Base-by-base conservation (phyloP, 2,888 invertebrate genomes). In the Hemistola chrysoprasaria region DNA sequence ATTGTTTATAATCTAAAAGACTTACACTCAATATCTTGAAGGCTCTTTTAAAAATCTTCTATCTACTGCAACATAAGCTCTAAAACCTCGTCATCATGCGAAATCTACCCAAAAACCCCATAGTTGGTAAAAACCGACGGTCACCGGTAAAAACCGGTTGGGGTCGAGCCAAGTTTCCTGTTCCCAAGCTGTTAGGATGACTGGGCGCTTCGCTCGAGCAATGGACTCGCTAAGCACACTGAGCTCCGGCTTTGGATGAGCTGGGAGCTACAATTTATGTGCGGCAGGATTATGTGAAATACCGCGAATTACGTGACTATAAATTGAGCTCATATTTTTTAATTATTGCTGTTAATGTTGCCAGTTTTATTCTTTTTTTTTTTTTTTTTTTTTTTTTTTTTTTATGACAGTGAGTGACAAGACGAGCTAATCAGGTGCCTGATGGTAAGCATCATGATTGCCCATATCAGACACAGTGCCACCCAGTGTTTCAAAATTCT, bases 161-260 rank as follows among this genome's bases (percentile, higher is more conserved):
- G 58, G 53, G 54, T 67, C 55, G 59, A 72, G 76, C 76, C 76
- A 77, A 76, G 58, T 73, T 69, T 64, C 60, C 62, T 59, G 47
- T 54, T 48, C 52, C 44, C 47, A 54, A 54, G 46, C 52, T 53
- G 56, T 56, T 51, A 48, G 54, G 62, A 62, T 74, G 73, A 71
- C 67, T 65, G 63, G 59, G 67, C 63, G 61, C 60, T 65, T 67
- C 54, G 57, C 64, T 52, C 40, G 40, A 54, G 58, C 53, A 67
- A 62, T 50, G 55, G 37, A 50, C 55, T 55, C 58, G 32, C 42
- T 56, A 50, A 65, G 51, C 51, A 52, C 56, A 47, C 16, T 16
- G 16, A 16, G 16, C 16, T 16, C 47, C 60, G 64, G 34, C 53
- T 59, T 57, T 57, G 68, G 71, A 71, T 61, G 61, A 56, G 66